phyloP scores from a whole-genome alignment of 1,140 invertebrate species.

The Drosophila auraria region DNA sequence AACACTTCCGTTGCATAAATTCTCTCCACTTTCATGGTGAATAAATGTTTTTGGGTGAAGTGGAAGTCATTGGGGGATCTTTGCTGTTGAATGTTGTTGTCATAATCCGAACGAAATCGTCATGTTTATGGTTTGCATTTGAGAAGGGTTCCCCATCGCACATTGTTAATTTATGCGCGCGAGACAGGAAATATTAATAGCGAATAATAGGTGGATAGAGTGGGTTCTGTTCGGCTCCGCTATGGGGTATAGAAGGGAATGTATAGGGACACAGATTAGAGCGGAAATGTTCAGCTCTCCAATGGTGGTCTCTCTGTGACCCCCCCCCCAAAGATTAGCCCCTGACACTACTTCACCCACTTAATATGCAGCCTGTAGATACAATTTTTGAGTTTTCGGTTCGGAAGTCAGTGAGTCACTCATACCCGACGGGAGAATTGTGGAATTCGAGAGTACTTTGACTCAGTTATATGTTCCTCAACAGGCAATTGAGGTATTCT shows the following conservation, averaged over 20 bases:
- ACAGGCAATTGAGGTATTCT: conserved; percentile 1
- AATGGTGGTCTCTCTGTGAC: conserved; percentile 24
- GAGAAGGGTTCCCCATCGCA: conserved; percentile 63
- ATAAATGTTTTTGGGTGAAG: conserved; percentile 28
- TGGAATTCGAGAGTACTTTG: conserved; percentile 7
- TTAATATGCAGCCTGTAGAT: conserved; percentile 25
- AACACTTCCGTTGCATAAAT: conserved; percentile 54
- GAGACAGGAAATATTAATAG: conserved; percentile 80
- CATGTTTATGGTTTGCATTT: conserved; percentile 44
- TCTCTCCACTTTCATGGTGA: conserved; percentile 17
- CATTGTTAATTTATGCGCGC: conserved; percentile 75
- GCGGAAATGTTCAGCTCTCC: conserved; percentile 52
- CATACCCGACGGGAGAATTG: background rate
- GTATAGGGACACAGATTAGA: conserved; percentile 40
- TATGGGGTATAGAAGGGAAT: background rate
- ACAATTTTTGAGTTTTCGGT: conserved; percentile 8
- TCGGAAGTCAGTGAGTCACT: conserved; percentile 14
- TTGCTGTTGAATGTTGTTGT: conserved; percentile 44
- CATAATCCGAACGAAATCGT: conserved; percentile 60
- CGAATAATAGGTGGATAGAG: conserved; percentile 50
- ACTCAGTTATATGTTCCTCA: conserved; percentile 16
- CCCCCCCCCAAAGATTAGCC: conserved; percentile 5
- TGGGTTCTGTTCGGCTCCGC: conserved; percentile 3
- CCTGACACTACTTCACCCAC: conserved; percentile 8
- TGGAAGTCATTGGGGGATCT: conserved; percentile 29